These are phyloP conservation scores for Drosophila borealis DNA, from an alignment of 2,888 invertebrate species.

Conservation along the genomic window DNA sequence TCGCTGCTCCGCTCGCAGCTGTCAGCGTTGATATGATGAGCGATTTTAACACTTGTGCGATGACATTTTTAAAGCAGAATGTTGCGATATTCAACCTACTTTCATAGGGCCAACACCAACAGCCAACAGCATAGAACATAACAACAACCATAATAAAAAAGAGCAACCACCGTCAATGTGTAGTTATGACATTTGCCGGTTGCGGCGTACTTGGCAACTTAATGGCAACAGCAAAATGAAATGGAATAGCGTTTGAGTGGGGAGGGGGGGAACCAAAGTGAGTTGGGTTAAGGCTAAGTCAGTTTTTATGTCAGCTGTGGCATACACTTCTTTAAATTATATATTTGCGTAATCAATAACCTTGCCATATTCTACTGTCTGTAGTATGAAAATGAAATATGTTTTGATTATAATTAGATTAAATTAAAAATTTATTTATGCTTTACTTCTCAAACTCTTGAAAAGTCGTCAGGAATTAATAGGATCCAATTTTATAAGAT, in stretches of 20 bases:
- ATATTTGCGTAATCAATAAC: neutral
- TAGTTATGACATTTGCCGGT: constrained; percentile 69
- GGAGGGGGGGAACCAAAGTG: neutral
- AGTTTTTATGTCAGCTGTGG: constrained; percentile 11
- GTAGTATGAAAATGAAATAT: neutral
- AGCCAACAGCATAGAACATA: constrained; percentile 6
- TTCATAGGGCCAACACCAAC: constrained; percentile 45
- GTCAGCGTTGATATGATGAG: constrained; percentile 74
- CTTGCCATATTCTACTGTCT: neutral
- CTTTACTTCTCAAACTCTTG: too few relatives aligned
- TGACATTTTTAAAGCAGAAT: constrained; percentile 73
- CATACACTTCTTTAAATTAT: constrained; percentile 10
- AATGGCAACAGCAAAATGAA: constrained; percentile 27
- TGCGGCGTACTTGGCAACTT: constrained; percentile 51
- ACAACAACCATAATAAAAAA: constrained; percentile 14
- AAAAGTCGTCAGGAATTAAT: too few relatives aligned
- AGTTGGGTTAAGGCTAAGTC: constrained; percentile 10
- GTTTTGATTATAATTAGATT: too few relatives aligned
- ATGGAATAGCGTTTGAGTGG: neutral
- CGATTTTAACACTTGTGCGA: constrained; percentile 76
- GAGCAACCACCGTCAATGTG: constrained; percentile 44
- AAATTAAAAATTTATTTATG: too few relatives aligned
- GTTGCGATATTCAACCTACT: constrained; percentile 72
- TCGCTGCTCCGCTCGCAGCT: constrained; percentile 41
- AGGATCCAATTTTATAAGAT: too few relatives aligned